Percentiles rank a stretch among this genome's conserved stretches.
Evolutionary conservation across 2,888 invertebrate species (phyloP).

Genomic region (Agriopis leucophaearia): DNA sequence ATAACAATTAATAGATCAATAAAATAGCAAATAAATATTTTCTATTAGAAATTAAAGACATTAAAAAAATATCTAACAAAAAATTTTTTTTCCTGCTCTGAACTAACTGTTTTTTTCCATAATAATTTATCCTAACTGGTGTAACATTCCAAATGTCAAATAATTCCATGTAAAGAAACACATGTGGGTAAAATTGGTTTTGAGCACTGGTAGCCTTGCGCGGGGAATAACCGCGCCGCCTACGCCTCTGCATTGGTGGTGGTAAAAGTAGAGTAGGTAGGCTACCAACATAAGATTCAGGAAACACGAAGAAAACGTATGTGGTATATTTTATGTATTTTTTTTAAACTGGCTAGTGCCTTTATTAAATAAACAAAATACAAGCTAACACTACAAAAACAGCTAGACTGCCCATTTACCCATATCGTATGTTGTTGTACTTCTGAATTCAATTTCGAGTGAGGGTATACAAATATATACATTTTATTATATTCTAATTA

Average conservation of each 20-base stretch:
- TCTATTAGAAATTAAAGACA: too few relatives aligned
- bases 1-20: too few relatives aligned
- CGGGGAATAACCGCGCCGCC: neutral
- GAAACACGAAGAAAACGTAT: neutral
- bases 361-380: too few relatives aligned
- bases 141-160: neutral
- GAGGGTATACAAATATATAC: too few relatives aligned
- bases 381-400: too few relatives aligned
- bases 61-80: too few relatives aligned
- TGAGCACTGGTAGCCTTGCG: slow-evolving; percentile 1
- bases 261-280: neutral
- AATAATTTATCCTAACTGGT: neutral
- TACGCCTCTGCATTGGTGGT: neutral
- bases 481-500: too few relatives aligned
- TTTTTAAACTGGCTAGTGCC: too few relatives aligned
- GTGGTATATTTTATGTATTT: too few relatives aligned
- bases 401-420: neutral
- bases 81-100: too few relatives aligned
- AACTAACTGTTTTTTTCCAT: neutral
- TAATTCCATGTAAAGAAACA: neutral
- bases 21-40: too few relatives aligned
- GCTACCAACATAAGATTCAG: neutral
- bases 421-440: neutral
- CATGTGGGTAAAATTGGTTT: neutral
- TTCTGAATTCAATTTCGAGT: neutral